These are phyloP conservation scores for Spilogale gracilis DNA, from an alignment of 2,113 vertebrate species.

Conservation along the genomic window DNA sequence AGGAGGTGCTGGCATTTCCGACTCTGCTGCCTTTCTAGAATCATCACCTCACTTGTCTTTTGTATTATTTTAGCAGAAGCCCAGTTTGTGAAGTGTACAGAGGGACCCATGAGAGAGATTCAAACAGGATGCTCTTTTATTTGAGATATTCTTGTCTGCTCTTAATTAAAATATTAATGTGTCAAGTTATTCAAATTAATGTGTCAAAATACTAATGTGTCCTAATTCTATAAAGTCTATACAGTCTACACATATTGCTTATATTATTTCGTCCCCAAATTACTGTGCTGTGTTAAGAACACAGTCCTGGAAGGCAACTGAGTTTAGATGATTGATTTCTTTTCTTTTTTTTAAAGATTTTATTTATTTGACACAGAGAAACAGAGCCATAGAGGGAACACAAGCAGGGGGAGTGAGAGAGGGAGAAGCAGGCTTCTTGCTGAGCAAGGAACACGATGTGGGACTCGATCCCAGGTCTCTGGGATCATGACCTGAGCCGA, in stretches of 20 bases:
- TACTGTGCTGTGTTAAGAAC: not conserved
- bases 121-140: not conserved
- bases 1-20: not conserved
- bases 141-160: not conserved
- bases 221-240: not conserved
- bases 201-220: not conserved
- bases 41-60: not conserved
- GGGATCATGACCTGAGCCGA: too few species aligned
- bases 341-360: too few species aligned
- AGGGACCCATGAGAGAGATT: not conserved
- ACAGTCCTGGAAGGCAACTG: not conserved
- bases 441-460: too few species aligned
- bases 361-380: too few species aligned
- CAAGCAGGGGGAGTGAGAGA: too few species aligned
- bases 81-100: not conserved
- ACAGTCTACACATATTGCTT: not conserved
- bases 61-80: not conserved
- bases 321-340: not conserved
- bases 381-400: too few species aligned
- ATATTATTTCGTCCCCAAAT: not conserved
- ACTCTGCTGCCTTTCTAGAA: not conserved
- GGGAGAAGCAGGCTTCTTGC: too few species aligned
- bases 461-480: too few species aligned
- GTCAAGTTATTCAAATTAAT: not conserved
- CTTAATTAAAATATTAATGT: not conserved